phyloP scores from a whole-genome alignment of 2,113 vertebrate genomes.

The Nanger granti region DNA sequence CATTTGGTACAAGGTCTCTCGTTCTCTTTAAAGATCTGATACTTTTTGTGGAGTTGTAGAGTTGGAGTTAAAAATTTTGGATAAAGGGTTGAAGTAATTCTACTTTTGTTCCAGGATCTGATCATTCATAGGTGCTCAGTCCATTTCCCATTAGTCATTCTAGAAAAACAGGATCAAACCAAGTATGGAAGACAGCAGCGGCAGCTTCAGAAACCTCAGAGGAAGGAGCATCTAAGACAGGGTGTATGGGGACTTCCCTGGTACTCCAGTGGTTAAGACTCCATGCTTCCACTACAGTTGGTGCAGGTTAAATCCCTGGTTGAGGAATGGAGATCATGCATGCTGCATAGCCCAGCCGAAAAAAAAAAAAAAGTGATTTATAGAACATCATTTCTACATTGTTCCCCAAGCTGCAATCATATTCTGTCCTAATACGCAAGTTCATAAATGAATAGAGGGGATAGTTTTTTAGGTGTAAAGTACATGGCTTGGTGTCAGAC shows the following conservation, averaged over 20 bases:
- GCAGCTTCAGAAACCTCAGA: background rate
- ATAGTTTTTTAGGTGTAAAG: background rate
- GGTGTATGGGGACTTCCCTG: background rate
- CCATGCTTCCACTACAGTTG: background rate
- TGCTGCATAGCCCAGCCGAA: background rate
- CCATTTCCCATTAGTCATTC: background rate
- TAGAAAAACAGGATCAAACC: background rate
- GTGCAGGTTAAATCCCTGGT: background rate
- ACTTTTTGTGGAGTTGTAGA: background rate
- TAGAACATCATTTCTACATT: constrained; percentile 4
- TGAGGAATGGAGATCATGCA: background rate
- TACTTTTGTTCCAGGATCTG: background rate
- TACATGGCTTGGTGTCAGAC: background rate
- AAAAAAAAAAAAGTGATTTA: background rate
- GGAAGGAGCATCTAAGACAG: background rate
- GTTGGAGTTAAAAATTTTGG: background rate
- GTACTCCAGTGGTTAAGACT: background rate
- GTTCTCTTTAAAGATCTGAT: background rate
- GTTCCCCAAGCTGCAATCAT: background rate
- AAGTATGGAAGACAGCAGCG: background rate
- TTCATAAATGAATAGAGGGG: background rate
- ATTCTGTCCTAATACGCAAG: background rate
- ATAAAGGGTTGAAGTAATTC: background rate
- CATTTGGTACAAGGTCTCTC: background rate
- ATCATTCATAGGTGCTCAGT: background rate